Evolutionary conservation across 2,797 vertebrate species (phyloP).

Genomic region (Artibeus jamaicensis): DNA sequence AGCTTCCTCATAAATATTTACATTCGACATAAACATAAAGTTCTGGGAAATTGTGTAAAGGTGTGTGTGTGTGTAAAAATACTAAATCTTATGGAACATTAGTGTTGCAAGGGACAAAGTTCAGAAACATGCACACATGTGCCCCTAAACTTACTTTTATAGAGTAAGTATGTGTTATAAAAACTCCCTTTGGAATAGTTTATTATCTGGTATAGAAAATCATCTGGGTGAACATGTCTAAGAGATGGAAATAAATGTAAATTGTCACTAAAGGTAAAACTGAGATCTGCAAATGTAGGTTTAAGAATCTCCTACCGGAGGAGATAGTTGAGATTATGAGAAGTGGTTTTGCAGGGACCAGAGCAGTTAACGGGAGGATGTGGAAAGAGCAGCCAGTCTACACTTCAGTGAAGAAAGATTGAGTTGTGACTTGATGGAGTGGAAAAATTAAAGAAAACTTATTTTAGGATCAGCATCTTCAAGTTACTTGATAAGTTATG

Average conservation of each 20-base stretch:
- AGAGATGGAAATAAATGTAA: background rate
- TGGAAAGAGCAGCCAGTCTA: background rate
- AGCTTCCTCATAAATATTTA: conserved; percentile 36
- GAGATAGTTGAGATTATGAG: background rate
- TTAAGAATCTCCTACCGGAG: background rate
- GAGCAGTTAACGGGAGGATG: background rate
- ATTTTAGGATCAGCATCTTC: conserved; percentile 17
- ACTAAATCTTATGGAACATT: background rate
- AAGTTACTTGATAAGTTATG: background rate
- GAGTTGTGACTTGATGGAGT: background rate
- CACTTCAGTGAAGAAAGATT: background rate
- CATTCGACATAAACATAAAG: conserved; percentile 7
- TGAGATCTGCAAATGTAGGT: background rate
- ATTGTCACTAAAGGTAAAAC: background rate
- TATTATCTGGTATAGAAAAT: background rate
- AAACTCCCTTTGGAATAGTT: background rate
- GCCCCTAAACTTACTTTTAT: background rate
- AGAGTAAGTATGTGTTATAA: background rate
- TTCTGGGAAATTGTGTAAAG: background rate
- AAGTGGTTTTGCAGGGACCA: background rate
- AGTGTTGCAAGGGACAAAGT: background rate
- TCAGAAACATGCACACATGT: background rate
- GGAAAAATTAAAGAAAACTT: conserved; percentile 18
- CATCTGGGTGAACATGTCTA: background rate
- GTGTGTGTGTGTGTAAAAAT: background rate